A percentile compares a stretch with the other conserved stretches of the same genome.
These are phyloP conservation scores for Podarcis lilfordi DNA, from an alignment of 2,797 vertebrate genomes.

Conservation along the genomic window DNA sequence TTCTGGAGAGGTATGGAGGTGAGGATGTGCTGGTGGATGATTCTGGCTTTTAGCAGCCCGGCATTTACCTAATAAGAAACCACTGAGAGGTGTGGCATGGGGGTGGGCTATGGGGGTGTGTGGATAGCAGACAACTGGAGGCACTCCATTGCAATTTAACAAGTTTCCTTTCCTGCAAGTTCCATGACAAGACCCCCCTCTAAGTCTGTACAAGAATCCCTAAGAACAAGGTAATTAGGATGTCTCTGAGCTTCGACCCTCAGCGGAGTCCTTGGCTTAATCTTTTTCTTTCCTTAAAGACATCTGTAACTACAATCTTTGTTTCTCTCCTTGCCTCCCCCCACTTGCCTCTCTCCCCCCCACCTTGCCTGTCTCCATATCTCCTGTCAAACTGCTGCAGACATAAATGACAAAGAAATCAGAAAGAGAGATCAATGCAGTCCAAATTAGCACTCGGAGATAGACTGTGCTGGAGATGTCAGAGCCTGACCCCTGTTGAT, in stretches of 20 bases:
- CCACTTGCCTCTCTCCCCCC: constrained; percentile 51
- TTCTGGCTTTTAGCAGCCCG: neutral
- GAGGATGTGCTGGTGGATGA: constrained; percentile 9
- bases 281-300: constrained; percentile 76
- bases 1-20: neutral
- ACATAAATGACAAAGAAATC: constrained; percentile 87
- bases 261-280: constrained; percentile 74
- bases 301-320: constrained; percentile 79
- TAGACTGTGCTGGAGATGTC: constrained; percentile 82
- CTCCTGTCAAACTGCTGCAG: constrained; percentile 81
- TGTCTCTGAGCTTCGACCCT: constrained; percentile 70
- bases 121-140: constrained; percentile 46
- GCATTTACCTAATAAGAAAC: constrained; percentile 33
- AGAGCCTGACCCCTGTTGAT: constrained; percentile 83
- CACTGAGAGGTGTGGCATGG: constrained; percentile 34
- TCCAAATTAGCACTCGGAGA: constrained; percentile 89
- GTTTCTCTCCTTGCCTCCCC: constrained; percentile 70
- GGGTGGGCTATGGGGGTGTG: constrained; percentile 1
- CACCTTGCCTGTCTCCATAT: constrained; percentile 80
- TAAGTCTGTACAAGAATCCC: constrained; percentile 61
- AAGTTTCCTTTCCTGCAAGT: constrained; percentile 62
- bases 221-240: constrained; percentile 75
- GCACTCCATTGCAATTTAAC: constrained; percentile 62
- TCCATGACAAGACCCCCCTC: constrained; percentile 63
- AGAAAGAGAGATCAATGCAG: constrained; percentile 86